Base-by-base conservation (phyloP, 2,113 vertebrate species). In the Corythaeola cristata region DNA sequence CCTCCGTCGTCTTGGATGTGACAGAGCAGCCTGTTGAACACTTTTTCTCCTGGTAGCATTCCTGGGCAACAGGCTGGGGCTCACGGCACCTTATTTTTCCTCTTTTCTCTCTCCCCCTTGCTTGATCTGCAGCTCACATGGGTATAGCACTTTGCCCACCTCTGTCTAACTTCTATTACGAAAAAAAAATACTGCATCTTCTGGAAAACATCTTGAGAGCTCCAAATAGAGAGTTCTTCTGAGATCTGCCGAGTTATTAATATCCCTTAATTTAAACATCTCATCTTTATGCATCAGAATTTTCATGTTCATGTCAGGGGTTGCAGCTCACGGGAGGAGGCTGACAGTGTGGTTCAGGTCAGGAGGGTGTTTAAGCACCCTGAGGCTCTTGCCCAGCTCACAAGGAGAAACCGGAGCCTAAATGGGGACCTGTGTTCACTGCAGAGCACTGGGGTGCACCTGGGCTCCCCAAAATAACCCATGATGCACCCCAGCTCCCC, bases 21-120 rank as follows among this genome's bases (percentile, higher is more conserved):
- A 63, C 21, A 39, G 88, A 90, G 71, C 82, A 93, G 94, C 71
- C 90, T 93, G 88, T 91, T 91, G 90, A 74, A 88, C 68, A 60
- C 18, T 23, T 91, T 91, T 90, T 60, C 59, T 96, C 33, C 39
- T 81, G 73, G n/a, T 44, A 26, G 59, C 7, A 23, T 21, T 62
- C 35, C 87, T 87, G 80, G 73, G 69, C 64, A 87, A 37, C 74
- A 82, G 56, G 33, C 73, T 90, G 84, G 44, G 33, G 44, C 39
- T 89, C 82, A 13, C 8, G 4, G 58, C 22, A 39, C 33, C 30
- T 62, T 44, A 5, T 52, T 86, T 71, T 41, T 32, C 37, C 33
- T 66, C n/a, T 59, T 78, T 14, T 59, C 19, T 55, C 33, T 73
- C 24, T 58, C 35, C 9, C 6, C 14, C 39, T 62, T 37, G 19